phyloP scores from a whole-genome alignment of 2,797 vertebrate species.

The Echiichthys vipera region DNA sequence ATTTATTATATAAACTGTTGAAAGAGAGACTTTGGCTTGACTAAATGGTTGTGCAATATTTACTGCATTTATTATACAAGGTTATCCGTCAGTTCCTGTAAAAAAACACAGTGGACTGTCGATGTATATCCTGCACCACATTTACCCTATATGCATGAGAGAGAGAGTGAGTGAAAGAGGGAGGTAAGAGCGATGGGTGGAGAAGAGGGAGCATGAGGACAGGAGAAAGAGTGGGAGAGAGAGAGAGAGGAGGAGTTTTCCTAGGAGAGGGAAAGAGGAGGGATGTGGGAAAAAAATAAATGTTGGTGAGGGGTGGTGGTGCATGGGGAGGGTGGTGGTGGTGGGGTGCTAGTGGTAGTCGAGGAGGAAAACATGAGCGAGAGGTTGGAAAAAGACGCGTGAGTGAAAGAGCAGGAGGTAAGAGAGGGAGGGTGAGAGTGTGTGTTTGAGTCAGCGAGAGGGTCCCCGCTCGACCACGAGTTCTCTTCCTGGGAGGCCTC shows the following conservation, averaged over 20 bases:
- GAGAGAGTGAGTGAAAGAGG: neutral
- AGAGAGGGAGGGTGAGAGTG: constrained; percentile 47
- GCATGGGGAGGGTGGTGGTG: neutral
- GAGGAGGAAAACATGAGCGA: constrained; percentile 72
- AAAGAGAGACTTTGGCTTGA: constrained; percentile 2
- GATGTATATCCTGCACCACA: constrained; percentile 27
- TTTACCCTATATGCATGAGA: constrained; percentile 1
- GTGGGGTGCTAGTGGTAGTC: constrained; percentile 33
- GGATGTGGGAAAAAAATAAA: constrained; percentile 70
- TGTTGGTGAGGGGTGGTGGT: constrained; percentile 50
- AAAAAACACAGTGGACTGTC: neutral
- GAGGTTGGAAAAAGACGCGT: constrained; percentile 65
- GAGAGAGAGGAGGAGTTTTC: constrained; percentile 61
- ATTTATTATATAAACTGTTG: neutral
- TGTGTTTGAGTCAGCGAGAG: constrained; percentile 45
- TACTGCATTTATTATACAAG: constrained; percentile 25
- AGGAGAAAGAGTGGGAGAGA: constrained; percentile 43
- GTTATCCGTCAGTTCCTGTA: constrained; percentile 1
- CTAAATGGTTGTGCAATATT: neutral
- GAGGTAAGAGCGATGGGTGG: constrained; percentile 42
- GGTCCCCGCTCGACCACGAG: constrained; percentile 55
- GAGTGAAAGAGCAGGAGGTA: constrained; percentile 62
- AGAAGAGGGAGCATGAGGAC: constrained; percentile 66
- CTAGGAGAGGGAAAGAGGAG: constrained; percentile 59
- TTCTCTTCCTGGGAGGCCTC: constrained; percentile 74